Base-by-base conservation (phyloP, 2,797 vertebrate genomes). In the Forpus xanthops region DNA sequence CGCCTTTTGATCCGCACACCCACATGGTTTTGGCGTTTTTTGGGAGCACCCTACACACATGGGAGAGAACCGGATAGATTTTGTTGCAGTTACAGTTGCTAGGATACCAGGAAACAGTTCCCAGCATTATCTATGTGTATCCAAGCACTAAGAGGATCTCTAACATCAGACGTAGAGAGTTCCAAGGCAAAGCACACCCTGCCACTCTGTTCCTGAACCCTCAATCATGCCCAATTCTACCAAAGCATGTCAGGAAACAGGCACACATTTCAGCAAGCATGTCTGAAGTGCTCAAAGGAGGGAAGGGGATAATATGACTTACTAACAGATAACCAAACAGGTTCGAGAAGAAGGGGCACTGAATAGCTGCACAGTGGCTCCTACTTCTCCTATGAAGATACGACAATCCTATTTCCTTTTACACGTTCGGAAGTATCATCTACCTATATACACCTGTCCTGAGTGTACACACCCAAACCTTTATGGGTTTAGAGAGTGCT, bases 201-300 rank as follows among this genome's bases (percentile, higher is more conserved):
- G 31, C 3, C 1, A 0, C 8, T 8, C n/a, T 37, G 37, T 33
- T 87, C 28, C 75, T 11, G 0, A 93, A 37, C 8, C 13, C 75
- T 56, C 20, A 31, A 5, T 39, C 65, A 50, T 73, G 49, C 20
- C 21, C 28, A 39, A 6, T 37, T 39, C 53, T 61, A 64, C 44
- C 44, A 61, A 52, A 64, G 16, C 6, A 11, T 0, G 2, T 8
- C 56, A 75, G 53, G 31, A 68, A 80, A 45, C 9, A 30, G 28
- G 56, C 25, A 58, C 4, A 42, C 13, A 6, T 28, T 64, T 21
- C 60, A 47, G 60, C 21, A 90, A 86, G 49, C 17, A 28, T 53
- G 49, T 61, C 0, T 42, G 49, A 67, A 77, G 49, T 0, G 0
- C 37, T 62, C 23, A 4, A 44, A 41, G 45, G 31, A 90, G 8